These are phyloP conservation scores for Vespertilio murinus DNA, from an alignment of 2,797 vertebrate genomes.

Conservation along the genomic window DNA sequence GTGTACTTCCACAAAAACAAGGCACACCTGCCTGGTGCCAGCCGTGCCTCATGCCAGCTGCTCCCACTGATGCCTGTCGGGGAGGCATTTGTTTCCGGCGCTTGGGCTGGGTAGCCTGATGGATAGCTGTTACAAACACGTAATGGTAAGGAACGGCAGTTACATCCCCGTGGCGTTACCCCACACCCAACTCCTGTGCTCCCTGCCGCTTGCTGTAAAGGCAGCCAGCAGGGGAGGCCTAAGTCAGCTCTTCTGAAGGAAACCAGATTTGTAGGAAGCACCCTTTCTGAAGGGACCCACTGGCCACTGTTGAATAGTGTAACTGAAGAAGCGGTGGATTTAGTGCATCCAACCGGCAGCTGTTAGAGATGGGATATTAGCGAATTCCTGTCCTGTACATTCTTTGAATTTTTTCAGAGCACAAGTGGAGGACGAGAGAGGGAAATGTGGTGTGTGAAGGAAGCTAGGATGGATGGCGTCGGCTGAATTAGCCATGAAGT, in stretches of 20 bases:
- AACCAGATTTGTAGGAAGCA: constrained; percentile 48
- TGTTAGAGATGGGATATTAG: constrained; percentile 80
- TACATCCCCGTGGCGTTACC: constrained; percentile 62
- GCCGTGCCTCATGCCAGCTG: constrained; percentile 79
- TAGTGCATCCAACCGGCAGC: constrained; percentile 77
- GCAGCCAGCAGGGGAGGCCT: constrained; percentile 30
- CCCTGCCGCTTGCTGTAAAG: not conserved
- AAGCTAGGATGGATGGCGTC: constrained; percentile 14
- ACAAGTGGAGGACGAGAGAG: constrained; percentile 57
- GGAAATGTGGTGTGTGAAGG: constrained; percentile 27
- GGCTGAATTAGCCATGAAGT: not conserved
- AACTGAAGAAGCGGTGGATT: constrained; percentile 50
- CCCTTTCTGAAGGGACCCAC: constrained; percentile 64
- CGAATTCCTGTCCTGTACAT: constrained; percentile 74
- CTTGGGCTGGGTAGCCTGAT: constrained; percentile 21
- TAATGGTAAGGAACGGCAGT: constrained; percentile 68
- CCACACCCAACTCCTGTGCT: not conserved
- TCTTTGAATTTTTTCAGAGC: constrained; percentile 71
- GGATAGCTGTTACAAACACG: constrained; percentile 56
- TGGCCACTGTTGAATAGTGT: not conserved
- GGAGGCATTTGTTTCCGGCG: constrained; percentile 62
- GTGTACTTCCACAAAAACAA: constrained; percentile 60
- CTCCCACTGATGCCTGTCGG: constrained; percentile 66
- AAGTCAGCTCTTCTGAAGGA: constrained; percentile 39
- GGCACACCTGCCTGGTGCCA: constrained; percentile 76